A percentile compares a stretch with the other conserved stretches of the same genome.
Evolutionary conservation across 2,113 vertebrate species (phyloP).

Genomic region (Oceanites oceanicus): DNA sequence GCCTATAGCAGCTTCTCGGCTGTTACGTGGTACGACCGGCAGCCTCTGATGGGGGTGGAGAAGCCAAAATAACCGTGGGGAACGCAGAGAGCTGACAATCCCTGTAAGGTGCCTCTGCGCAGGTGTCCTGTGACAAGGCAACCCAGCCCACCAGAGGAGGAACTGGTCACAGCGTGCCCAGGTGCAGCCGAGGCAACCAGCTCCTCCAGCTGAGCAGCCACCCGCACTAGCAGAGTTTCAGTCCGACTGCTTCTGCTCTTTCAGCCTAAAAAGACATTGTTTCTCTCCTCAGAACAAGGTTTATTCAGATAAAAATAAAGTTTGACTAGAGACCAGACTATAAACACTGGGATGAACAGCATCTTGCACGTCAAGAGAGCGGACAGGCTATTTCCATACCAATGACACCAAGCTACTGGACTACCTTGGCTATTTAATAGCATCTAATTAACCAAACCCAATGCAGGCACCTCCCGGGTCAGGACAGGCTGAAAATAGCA

Average conservation of each 20-base stretch:
- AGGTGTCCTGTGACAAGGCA: neutral
- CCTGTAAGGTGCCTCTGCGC: neutral
- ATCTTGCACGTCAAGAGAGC: too few relatives aligned
- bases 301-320: neutral
- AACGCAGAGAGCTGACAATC: neutral
- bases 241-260: neutral
- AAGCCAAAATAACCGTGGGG: neutral
- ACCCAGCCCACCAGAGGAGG: too few relatives aligned
- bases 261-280: neutral
- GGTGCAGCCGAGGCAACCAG: neutral
- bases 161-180: neutral
- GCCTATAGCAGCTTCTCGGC: neutral
- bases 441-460: neutral
- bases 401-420: too few relatives aligned
- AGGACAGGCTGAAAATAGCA: neutral
- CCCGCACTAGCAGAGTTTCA: neutral
- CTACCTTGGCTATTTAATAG: neutral
- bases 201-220: neutral
- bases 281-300: neutral
- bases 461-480: neutral
- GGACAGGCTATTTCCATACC: neutral
- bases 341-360: neutral
- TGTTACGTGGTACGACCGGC: rapidly evolving
- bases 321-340: too few relatives aligned
- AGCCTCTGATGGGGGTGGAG: neutral